Conservation (phyloP, 2,797 vertebrate species). For the Scyliorhinus canicula region DNA sequence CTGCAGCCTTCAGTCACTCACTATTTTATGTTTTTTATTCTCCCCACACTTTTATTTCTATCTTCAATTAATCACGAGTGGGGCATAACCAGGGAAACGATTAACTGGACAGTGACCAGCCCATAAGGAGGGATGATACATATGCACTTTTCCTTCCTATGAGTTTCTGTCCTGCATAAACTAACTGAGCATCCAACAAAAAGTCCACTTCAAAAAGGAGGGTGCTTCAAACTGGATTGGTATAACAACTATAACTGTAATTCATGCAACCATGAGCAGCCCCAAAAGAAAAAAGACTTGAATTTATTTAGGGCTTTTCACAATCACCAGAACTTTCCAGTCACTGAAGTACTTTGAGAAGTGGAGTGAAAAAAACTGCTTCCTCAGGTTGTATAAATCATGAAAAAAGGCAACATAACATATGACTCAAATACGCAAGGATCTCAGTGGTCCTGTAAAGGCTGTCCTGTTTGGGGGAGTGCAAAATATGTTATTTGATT, state of each 20-base stretch:
- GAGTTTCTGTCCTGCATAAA: neutral
- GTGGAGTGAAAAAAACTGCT: neutral
- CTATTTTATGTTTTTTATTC: neutral
- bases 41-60: neutral
- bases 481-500: neutral
- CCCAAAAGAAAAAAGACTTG: neutral
- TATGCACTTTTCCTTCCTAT: too few species aligned
- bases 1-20: conserved; percentile 1
- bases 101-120: neutral
- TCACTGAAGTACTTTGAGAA: neutral
- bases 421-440: neutral
- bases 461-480: neutral
- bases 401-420: neutral
- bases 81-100: too few species aligned
- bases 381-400: neutral
- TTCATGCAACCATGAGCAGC: neutral
- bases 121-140: too few species aligned
- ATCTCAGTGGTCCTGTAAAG: neutral
- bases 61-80: neutral
- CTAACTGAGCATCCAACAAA: neutral
- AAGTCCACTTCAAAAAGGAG: neutral
- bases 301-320: neutral
- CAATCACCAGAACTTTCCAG: neutral
- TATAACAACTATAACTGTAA: neutral
- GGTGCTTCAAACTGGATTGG: neutral